Evolutionary conservation across 2,113 vertebrate genomes (phyloP).

Genomic region (Peucedramus taeniatus): DNA sequence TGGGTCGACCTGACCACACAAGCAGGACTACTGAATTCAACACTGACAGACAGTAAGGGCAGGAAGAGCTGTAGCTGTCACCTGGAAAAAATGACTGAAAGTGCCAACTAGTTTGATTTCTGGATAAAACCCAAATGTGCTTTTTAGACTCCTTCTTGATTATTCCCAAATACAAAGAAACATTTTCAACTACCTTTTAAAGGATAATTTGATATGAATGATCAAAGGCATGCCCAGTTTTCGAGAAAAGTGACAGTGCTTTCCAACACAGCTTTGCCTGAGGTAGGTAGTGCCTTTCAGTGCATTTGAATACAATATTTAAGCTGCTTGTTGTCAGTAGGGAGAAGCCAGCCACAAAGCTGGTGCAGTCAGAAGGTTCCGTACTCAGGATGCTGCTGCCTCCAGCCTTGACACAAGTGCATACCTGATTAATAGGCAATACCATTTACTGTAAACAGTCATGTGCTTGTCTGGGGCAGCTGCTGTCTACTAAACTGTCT

Average conservation of each 20-base stretch:
- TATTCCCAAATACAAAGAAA: not conserved
- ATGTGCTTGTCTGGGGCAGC: not conserved
- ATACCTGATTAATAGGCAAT: not conserved
- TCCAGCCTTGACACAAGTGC: not conserved
- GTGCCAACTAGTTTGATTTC: not conserved
- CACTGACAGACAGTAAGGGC: not conserved
- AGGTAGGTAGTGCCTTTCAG: not conserved
- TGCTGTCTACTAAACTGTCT: constrained; percentile 15
- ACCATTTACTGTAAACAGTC: not conserved
- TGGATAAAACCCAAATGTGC: not conserved
- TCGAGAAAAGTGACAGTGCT: not conserved
- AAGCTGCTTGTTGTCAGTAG: not conserved
- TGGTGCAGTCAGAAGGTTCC: not conserved
- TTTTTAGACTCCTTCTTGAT: not conserved
- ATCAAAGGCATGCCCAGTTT: not conserved
- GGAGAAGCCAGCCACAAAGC: not conserved
- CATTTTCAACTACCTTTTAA: not conserved
- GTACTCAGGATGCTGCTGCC: not conserved
- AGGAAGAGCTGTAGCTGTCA: not conserved
- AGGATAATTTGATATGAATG: not conserved
- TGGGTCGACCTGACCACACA: constrained; percentile 24
- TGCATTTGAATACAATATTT: not conserved
- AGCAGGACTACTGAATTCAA: not conserved
- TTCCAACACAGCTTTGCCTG: not conserved
- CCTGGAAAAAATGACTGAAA: not conserved